Evolutionary conservation across 2,888 invertebrate species (phyloP), one percentile per base, ranked within the genome.

Genomic region (Bhutanitis thaidina): DNA sequence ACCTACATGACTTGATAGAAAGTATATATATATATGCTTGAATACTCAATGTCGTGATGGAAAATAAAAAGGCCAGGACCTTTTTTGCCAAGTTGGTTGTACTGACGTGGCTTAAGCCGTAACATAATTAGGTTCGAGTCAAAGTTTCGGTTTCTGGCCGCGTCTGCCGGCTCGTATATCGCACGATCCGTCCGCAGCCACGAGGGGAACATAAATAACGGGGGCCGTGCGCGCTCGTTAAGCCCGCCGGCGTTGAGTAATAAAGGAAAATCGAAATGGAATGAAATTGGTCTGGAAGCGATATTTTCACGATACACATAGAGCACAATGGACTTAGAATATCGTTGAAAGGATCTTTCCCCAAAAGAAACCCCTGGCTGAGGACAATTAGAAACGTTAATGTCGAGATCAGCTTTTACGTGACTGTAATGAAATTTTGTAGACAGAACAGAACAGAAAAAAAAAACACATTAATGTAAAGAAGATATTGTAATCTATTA

Each of bases 191-290:
- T 87, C 84, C 80, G 80, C 83, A 81, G 76, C 79, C 89, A 81
- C 88, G 73, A 79, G 89, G 86, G 89, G 77, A 80, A 85, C 87
- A 88, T 89, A 89, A 89, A 89, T 89, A 88, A 86, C 86, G 69
- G 77, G 72, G 77, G 76, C 82, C 80, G 77, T 76, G 79, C 77
- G 75, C 82, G 84, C 86, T 88, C 87, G 88, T 88, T 88, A 89
- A 87, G 88, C 85, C 80, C 77, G 80, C 80, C 80, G 81, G 80
- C 83, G 78, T 80, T 81, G 80, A 86, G 89, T 88, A 88, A 88
- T 89, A 89, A 88, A 88, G 86, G 88, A 87, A 88, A 88, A 89
- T 88, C 88, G 88, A 88, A 89, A 88, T 85, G 86, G 82, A 88
- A 88, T 87, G 84, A 88, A 88, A 88, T 87, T 87, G 88, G 87